phyloP scores from a whole-genome alignment of 2,797 vertebrate genomes.

The Rhinatrema bivittatum region DNA sequence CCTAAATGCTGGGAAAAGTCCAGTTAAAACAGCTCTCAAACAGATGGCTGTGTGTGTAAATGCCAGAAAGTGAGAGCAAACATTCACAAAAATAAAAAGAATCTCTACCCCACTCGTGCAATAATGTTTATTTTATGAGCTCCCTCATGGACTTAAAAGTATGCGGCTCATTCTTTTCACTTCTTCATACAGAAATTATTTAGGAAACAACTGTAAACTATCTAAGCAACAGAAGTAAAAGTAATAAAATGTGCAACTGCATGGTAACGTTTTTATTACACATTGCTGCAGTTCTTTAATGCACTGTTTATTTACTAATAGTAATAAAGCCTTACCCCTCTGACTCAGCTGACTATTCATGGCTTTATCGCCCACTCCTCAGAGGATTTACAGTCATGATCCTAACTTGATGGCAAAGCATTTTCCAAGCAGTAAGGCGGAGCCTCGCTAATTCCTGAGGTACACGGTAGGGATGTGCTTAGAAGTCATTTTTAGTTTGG shows the following conservation, averaged over 20 bases:
- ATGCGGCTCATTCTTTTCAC: slow-evolving; percentile 42
- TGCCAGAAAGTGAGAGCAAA: slow-evolving; percentile 57
- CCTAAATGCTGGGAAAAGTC: slow-evolving; percentile 51
- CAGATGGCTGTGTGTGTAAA: slow-evolving; percentile 56
- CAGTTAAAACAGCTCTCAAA: slow-evolving; percentile 54
- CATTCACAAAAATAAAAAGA: slow-evolving; percentile 45
- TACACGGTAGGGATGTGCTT: too few relatives aligned
- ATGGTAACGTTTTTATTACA: too few relatives aligned
- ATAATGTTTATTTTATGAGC: slow-evolving; percentile 55
- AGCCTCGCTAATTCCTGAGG: too few relatives aligned
- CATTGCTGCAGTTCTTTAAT: too few relatives aligned
- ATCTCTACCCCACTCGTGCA: slow-evolving; percentile 47
- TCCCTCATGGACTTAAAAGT: slow-evolving; percentile 28
- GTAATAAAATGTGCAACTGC: background rate
- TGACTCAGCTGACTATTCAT: too few relatives aligned
- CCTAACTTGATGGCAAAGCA: too few relatives aligned
- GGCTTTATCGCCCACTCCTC: too few relatives aligned
- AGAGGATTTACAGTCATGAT: too few relatives aligned
- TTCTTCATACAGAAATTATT: slow-evolving; percentile 42
- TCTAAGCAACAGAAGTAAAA: background rate
- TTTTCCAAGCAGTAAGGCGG: too few relatives aligned
- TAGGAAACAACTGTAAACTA: slow-evolving; percentile 24
- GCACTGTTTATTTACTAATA: too few relatives aligned
- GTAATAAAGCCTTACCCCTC: too few relatives aligned
- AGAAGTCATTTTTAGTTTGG: too few relatives aligned